These are phyloP conservation scores for Eueides isabella DNA, from an alignment of 1,140 invertebrate species.

Conservation along the genomic window DNA sequence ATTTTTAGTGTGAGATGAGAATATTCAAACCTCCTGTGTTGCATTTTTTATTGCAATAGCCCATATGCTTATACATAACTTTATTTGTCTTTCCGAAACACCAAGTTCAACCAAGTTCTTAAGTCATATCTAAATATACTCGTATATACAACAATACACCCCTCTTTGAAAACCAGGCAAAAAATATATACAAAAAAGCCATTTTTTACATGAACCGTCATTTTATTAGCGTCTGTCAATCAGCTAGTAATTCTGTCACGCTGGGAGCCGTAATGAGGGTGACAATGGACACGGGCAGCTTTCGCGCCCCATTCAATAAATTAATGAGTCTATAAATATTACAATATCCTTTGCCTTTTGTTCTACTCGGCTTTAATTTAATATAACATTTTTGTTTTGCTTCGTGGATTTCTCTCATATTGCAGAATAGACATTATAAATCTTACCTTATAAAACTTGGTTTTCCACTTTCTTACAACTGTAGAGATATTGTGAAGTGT, in stretches of 20 bases:
- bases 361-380: slow-evolving; percentile 5
- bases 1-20: no score
- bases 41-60: no score
- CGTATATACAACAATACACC: background rate
- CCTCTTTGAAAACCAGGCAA: background rate
- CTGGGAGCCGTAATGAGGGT: slow-evolving; percentile 30
- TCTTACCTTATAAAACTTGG: no score
- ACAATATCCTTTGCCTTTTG: slow-evolving; percentile 26
- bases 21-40: no score
- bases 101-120: background rate
- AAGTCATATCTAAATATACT: background rate
- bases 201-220: background rate
- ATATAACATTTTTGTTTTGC: background rate
- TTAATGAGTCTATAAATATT: slow-evolving; percentile 40
- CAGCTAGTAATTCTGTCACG: slow-evolving; percentile 26
- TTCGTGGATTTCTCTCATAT: background rate
- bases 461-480: no score
- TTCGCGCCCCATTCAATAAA: slow-evolving; percentile 35
- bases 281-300: slow-evolving; percentile 29
- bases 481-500: no score
- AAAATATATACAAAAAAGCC: slow-evolving; percentile 7
- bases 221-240: slow-evolving; percentile 27
- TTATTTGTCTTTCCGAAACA: no score
- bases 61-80: no score
- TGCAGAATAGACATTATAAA: no score